Conservation (phyloP, 30 jellyfish, hydroid and myxozoan species). For the Pelagia noctiluca region DNA sequence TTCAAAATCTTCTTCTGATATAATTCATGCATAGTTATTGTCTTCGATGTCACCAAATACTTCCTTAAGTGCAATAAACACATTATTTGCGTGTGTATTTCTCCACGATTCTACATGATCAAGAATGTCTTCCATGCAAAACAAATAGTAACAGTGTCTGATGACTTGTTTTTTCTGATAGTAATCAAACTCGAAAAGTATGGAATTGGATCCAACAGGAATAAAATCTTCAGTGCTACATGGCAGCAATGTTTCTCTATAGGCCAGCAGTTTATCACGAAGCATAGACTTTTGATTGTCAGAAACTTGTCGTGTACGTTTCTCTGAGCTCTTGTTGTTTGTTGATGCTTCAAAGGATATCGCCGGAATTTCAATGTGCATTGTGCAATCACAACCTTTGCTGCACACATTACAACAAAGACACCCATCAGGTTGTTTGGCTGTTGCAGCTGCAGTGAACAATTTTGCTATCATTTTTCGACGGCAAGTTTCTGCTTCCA, state of each 20-base stretch:
- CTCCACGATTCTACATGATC: conserved; percentile 19
- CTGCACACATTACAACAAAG: too few relatives aligned
- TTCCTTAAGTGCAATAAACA: not conserved
- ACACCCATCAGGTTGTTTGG: too few relatives aligned
- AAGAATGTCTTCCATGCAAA: not conserved
- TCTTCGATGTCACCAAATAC: not conserved
- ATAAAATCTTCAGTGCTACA: not conserved
- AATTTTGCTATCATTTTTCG: too few relatives aligned
- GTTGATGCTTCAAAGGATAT: too few relatives aligned
- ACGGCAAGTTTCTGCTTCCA: too few relatives aligned
- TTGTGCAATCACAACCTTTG: too few relatives aligned
- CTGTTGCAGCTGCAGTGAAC: too few relatives aligned
- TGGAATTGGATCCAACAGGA: conserved; percentile 5
- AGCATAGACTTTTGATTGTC: conserved; percentile 3
- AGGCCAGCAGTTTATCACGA: conserved; percentile 4
- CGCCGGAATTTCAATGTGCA: too few relatives aligned
- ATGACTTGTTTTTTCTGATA: conserved; percentile 12
- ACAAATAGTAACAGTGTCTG: not conserved
- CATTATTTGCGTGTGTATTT: not conserved
- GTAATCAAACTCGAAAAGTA: conserved; percentile 4
- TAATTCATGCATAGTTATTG: not conserved
- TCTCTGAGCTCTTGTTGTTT: conserved; percentile 3
- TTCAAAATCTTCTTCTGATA: conserved; percentile 1
- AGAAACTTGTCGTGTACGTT: not conserved
- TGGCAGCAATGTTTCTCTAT: conserved; percentile 2